phyloP scores from a whole-genome alignment of 2,113 vertebrate species.

The Pungitius pungitius region DNA sequence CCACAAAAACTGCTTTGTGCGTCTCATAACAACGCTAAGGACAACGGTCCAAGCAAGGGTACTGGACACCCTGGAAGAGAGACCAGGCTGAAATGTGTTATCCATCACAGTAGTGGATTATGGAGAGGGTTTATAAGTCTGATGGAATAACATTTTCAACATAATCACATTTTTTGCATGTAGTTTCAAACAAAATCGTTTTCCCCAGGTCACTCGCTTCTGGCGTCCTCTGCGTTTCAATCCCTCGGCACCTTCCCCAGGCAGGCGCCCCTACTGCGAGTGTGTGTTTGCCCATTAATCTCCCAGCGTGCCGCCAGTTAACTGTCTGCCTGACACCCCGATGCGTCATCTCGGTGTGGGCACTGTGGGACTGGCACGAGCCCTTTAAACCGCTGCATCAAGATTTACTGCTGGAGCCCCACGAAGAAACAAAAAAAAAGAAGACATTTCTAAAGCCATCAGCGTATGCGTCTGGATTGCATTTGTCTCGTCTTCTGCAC shows the following conservation, averaged over 20 bases:
- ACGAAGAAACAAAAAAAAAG: constrained; percentile 41
- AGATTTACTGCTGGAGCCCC: constrained; percentile 49
- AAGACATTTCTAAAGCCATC: constrained; percentile 29
- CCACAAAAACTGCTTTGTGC: not conserved
- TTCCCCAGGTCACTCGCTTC: constrained; percentile 42
- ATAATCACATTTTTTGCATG: too few species aligned
- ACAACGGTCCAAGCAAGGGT: not conserved
- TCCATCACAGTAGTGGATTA: not conserved
- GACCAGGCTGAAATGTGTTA: not conserved
- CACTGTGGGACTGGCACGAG: constrained; percentile 51
- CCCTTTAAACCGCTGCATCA: constrained; percentile 65
- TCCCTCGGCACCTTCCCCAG: constrained; percentile 18
- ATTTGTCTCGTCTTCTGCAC: not conserved
- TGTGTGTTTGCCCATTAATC: constrained; percentile 66
- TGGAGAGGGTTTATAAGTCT: too few species aligned
- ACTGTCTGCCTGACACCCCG: constrained; percentile 60
- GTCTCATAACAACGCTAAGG: not conserved
- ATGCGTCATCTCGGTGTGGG: constrained; percentile 65
- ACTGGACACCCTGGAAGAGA: not conserved
- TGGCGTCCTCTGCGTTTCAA: constrained; percentile 17
- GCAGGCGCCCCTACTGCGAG: constrained; percentile 24
- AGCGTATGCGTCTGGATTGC: constrained; percentile 9
- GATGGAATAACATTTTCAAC: too few species aligned
- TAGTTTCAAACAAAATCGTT: constrained; percentile 23
- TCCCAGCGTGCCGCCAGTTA: constrained; percentile 58